Evolutionary conservation across 2,888 invertebrate species (phyloP).

Genomic region (Norana najaformis): DNA sequence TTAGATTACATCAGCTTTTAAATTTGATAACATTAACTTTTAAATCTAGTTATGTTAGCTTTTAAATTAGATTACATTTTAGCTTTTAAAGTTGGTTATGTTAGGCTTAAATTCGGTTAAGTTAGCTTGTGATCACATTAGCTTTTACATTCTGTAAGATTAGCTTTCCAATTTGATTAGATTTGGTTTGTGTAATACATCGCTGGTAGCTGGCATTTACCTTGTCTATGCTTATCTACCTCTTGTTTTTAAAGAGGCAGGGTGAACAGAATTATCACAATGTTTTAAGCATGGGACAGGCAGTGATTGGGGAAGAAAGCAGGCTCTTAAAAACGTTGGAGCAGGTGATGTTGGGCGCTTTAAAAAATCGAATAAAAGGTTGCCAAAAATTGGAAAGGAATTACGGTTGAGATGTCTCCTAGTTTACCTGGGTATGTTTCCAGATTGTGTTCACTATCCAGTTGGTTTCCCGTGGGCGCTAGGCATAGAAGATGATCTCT

Average conservation of each 20-base stretch:
- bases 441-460: no score
- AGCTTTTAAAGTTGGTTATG: not conserved
- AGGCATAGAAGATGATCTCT: not conserved
- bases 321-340: not conserved
- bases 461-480: not conserved
- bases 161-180: not conserved
- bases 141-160: not conserved
- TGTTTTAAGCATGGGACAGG: not conserved
- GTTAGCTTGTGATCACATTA: no score
- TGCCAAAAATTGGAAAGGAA: not conserved
- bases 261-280: not conserved
- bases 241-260: not conserved
- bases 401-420: not conserved
- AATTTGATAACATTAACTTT: not conserved
- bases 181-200: no score
- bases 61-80: no score
- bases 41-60: not conserved
- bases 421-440: no score
- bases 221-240: not conserved
- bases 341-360: not conserved
- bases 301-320: not conserved
- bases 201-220: no score
- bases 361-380: not conserved
- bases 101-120: not conserved
- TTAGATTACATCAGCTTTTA: not conserved